Evolutionary conservation across 2,888 invertebrate genomes (phyloP), one percentile per base, ranked within the genome.

Genomic region (Gastracanthus pulcherrimus): DNA sequence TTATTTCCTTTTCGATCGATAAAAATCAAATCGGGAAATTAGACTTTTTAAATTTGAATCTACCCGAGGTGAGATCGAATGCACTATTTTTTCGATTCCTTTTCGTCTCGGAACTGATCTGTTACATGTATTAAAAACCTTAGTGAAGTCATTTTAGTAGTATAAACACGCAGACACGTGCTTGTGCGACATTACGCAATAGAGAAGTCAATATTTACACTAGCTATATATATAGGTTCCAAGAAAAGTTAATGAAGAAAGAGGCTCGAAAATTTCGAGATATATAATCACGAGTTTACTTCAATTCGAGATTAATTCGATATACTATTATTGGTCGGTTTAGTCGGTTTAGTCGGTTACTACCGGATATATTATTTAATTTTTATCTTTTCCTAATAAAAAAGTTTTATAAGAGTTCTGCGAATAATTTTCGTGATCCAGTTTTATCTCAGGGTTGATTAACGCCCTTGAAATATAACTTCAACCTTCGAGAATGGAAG

Each of bases 171-270:
- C 26, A 3, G 31, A 2, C 58, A 34, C 60, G 13, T 51, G 62
- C n/a, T 34, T 2, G 16, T 11, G 13, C 23, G 3, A 23, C 4
- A 41, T 74, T 74, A 34, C 62, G 45, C 34, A 64, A 64, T 48
- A 36, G 6, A 72, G 34, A 72, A 31, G 48, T 51, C 34, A 75
- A 75, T 51, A 31, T 62, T 48, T n/a, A 62, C 45, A 23, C 4
- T n/a, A 19, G n/a, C 38, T 3, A 38, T n/a, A 13, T 60, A 31
- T 38, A 71, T 26, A 60, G 3, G 36, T 6, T 26, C 7, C 19
- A 19, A 71, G 51, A 13, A 13, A 60, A 72, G 29, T n/a, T 9
- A 7, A 45, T n/a, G n/a, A n/a, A n/a, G n/a, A n/a, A 58, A n/a
- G 64, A 3, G n/a, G 6, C 11, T 11, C 23, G 4, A 19, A 3